Conservation (phyloP, 2,888 invertebrate genomes). For the Spisula subtruncata region DNA sequence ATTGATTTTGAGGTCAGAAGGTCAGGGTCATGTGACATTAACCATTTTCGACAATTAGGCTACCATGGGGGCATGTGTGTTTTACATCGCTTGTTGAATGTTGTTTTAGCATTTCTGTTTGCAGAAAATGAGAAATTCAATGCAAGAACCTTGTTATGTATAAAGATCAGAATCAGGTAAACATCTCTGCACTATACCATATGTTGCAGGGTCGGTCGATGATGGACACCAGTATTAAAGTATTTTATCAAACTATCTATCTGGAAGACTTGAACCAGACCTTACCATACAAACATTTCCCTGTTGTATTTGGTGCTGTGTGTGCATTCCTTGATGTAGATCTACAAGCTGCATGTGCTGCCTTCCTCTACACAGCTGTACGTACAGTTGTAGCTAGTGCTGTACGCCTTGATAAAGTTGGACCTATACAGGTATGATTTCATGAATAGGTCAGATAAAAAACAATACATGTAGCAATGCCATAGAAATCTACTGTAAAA, state of each 20-base stretch:
- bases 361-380: constrained; percentile 74
- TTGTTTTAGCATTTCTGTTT: too few species aligned
- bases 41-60: too few species aligned
- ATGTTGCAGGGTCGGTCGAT: constrained; percentile 71
- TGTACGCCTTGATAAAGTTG: constrained; percentile 77
- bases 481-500: too few species aligned
- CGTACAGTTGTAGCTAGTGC: constrained; percentile 77
- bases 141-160: too few species aligned
- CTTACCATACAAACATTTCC: constrained; percentile 73
- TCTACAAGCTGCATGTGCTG: constrained; percentile 62
- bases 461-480: too few species aligned
- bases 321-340: constrained; percentile 74
- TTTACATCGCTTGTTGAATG: too few species aligned
- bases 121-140: too few species aligned
- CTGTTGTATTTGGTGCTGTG: constrained; percentile 77
- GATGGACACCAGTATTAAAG: constrained; percentile 70
- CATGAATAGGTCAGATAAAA: neutral
- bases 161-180: too few species aligned
- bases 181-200: neutral
- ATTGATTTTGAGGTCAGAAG: too few species aligned
- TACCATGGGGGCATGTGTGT: too few species aligned
- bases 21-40: too few species aligned
- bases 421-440: constrained; percentile 77
- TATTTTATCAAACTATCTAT: constrained; percentile 52
- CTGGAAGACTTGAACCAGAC: constrained; percentile 48